Evolutionary conservation across 2,797 vertebrate species (phyloP), one percentile per base, ranked within the genome.

Genomic region (Fratercula arctica): DNA sequence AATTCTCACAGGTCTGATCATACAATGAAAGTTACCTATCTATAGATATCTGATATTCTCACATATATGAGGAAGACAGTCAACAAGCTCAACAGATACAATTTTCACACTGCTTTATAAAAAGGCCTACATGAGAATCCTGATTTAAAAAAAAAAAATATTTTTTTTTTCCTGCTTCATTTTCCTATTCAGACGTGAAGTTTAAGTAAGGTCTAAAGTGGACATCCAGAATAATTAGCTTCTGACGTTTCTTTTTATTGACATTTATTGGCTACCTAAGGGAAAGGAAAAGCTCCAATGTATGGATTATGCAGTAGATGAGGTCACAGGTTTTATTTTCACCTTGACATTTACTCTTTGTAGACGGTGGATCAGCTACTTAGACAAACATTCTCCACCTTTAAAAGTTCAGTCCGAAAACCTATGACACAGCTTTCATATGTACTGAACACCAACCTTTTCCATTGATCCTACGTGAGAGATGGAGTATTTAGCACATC

Each of bases 311-410:
- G 74, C 63, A 89, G 85, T 37, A 88, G 86, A 72, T 51, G 29
- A 73, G 79, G 85, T 82, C 81, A 87, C 43, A 78, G 76, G 79
- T 85, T 96, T 96, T 94, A 89, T 93, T 96, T 93, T 85, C 72
- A 87, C 57, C 68, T 89, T 95, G 94, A 95, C 85, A 92, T 94
- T 96, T 96, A 95, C 86, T 92, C 75, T 66, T 74, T 83, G 92
- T 48, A 89, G 78, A 79, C 0, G 0, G 87, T 61, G 86, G 88
- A 96, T 93, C 93, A 93, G 72, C 87, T 85, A 45, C 81, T 87
- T 89, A 87, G 84, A 89, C 69, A 95, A 95, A 93, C 37, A 94
- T 92, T 89, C 80, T 89, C 69, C 85, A 93, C 86, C 73, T 94
- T 91, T 87, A 66, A 92, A 96, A 92, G 87, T 89, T 95, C 84